Base-by-base conservation (phyloP, 2,888 invertebrate genomes). In the Lumbricus terrestris region DNA sequence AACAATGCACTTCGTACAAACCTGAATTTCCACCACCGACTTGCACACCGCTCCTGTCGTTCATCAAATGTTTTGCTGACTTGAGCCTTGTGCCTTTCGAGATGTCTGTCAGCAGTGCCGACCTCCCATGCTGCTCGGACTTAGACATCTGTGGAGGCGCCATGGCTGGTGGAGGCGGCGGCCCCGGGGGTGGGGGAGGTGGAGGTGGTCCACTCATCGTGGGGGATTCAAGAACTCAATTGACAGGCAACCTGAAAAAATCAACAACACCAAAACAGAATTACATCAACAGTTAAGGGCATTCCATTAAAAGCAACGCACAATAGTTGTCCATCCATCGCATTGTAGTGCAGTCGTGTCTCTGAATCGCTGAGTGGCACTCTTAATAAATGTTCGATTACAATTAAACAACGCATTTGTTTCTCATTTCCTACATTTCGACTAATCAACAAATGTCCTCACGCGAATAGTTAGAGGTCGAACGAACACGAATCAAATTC, bases 41-140 rank as follows among this genome's bases (percentile, higher is more conserved):
- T 23, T 29, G 33, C 34, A 90, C 89, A 29, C 38, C 88, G 69
- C 91, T 91, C 38, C 83, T 69, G 37, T 91, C 91, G 33, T 82
- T 88, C 88, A 88, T 90, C n/a, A 91, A 82, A 38, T 91, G 91
- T 54, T 91, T 90, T 88, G 91, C 88, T 15, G 90, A 89, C 82
- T 91, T 91, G 88, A 91, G 88, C 40, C 37, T 88, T 29, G 90
- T n/a, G 23, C 91, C 91, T 88, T 89, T 88, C 15, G 88, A 47
- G 69, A 91, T 91, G 69, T 91, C 90, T 29, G 47, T 83, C 54
- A 91, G 88, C 34, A 91, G 88, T 15, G 34, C 38, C 13, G 35
- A 35, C 69, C 90, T n/a, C 35, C 82, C 88, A 16, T 90, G 82
- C 85, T 90, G 83, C 1, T 90, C 38, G 11, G 37, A 29, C 42